These are phyloP conservation scores for Dreissena polymorpha DNA, from an alignment of 1,140 invertebrate genomes.

Conservation along the genomic window DNA sequence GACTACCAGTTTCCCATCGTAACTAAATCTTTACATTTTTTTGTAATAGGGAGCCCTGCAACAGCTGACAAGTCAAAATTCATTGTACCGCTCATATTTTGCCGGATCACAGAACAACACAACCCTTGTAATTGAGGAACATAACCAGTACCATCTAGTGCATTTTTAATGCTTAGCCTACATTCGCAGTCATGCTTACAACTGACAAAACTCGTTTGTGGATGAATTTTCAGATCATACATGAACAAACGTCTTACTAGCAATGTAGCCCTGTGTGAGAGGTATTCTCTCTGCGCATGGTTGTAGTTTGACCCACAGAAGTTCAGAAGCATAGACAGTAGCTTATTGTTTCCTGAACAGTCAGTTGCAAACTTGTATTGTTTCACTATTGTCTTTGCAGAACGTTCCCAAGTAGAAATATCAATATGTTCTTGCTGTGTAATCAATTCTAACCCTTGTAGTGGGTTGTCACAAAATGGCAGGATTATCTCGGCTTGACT, in stretches of 20 bases:
- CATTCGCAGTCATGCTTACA: neutral
- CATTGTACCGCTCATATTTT: neutral
- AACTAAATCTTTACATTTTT: neutral
- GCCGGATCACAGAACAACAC: constrained; percentile 19
- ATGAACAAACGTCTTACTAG: neutral
- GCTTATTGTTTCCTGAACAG: neutral
- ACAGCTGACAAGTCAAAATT: neutral
- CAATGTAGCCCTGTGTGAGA: neutral
- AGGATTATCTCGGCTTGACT: constrained; percentile 21
- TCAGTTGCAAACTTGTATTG: constrained; percentile 2
- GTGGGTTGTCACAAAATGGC: neutral
- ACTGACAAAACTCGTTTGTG: neutral
- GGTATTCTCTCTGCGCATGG: constrained; percentile 9
- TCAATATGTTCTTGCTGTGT: constrained; percentile 11
- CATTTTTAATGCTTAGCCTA: neutral
- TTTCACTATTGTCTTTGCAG: constrained; percentile 6
- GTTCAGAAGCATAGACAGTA: neutral
- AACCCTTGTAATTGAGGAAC: neutral
- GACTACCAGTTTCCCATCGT: constrained; percentile 9
- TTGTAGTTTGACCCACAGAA: neutral
- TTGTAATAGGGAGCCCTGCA: neutral
- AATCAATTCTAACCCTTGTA: constrained; percentile 21
- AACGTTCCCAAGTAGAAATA: constrained; percentile 11
- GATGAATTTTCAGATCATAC: constrained; percentile 18
- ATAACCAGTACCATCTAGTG: neutral